Evolutionary conservation across 1,140 invertebrate species (phyloP), one percentile per base, ranked within the genome.

Genomic region (Psilanteris sp.): DNA sequence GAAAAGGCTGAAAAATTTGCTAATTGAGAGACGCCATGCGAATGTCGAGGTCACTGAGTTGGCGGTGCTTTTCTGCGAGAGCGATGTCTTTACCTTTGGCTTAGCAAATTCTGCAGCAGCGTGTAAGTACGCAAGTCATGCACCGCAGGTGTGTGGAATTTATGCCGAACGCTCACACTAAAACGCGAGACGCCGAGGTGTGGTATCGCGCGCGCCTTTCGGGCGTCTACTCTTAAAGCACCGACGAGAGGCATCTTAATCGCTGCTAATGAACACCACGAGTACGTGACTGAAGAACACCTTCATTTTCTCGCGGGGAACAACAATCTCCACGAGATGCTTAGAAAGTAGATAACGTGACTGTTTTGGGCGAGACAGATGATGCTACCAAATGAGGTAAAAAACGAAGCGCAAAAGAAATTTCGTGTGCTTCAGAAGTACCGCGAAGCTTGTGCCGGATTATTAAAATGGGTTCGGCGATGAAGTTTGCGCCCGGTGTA

Each of bases 191-290:
- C 48, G 73, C 27, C 41, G 59, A 78, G 75, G 70, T 66, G 66
- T 66, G 71, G 70, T 74, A 70, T 70, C 59, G 55, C 67, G 73
- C 73, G 64, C 64, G 52, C 71, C 59, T 66, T 70, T 74, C 44
- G 44, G 62, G 20, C 73, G 72, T 61, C 64, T 44, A 55, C 71
- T 64, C 32, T 70, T 72, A 61, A 72, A 62, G 57, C 52, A 39
- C 64, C 72, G 72, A 68, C 72, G 73, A 61, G 78, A 71, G 61
- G 78, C 81, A 80, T 80, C 79, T 82, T 82, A 82, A 84, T 85
- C 74, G 72, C 54, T 59, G 72, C 75, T 82, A 84, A 85, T 83
- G 80, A 87, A 83, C 81, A 74, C 62, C 74, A 44, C 41, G 48
- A 57, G 27, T 70, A 62, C 67, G 66, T 72, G 73, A 79, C 72